Evolutionary conservation across 2,797 vertebrate genomes (phyloP), one percentile per base, ranked within the genome.

Genomic region (Gallinago solitaria): DNA sequence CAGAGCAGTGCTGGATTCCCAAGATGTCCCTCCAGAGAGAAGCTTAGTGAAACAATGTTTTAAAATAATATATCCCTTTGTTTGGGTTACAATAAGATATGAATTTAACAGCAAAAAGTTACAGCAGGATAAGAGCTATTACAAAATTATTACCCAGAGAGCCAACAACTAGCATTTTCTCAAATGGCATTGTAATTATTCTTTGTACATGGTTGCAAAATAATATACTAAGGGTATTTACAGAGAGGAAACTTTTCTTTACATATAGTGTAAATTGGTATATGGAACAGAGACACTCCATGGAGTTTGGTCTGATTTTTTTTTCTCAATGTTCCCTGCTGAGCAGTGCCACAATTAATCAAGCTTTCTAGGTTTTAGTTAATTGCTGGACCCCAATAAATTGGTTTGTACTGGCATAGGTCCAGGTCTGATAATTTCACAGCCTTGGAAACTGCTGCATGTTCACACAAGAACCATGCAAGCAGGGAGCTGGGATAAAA

Each of bases 401-500:
- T 98, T 98, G 97, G 97, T 97, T 98, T 98, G 95, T 97, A 93
- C 95, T 98, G 98, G 98, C 98, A 81, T 81, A 85, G 68, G 18
- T 97, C 98, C 98, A 98, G 95, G 93, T 96, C 93, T 98, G 97
- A 98, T 98, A 97, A 98, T 98, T 98, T 98, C 97, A 97, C 94
- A 97, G 97, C 95, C 97, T 20, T 97, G 94, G 95, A 98, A 98
- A 98, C 96, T 95, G 96, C 97, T 97, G 95, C 96, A 96, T 96
- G 97, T 98, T 98, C 97, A 95, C 97, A 98, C 97, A 98, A 97
- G 95, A 96, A 97, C 94, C 95, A 96, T 97, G 96, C 97, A 94
- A 95, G 96, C 96, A 95, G 79, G 71, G 95, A 95, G 87, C 71
- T 91, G 56, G 93, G 92, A 89, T 79, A 89, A 94, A 97, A 96